Base-by-base conservation (phyloP, 2,888 invertebrate species). In the Baronia brevicornis region DNA sequence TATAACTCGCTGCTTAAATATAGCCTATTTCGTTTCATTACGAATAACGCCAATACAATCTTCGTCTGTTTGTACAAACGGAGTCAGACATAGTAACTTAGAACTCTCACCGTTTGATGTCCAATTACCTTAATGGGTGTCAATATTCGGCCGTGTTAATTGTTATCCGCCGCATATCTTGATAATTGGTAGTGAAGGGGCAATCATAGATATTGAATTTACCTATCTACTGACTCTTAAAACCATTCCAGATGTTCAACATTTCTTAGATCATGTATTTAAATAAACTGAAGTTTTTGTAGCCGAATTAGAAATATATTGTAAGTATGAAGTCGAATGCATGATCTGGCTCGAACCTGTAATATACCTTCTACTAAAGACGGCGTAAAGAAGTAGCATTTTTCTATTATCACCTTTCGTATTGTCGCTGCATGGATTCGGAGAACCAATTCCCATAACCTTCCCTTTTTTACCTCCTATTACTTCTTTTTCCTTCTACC, bases 131-230 rank as follows among this genome's bases (percentile, higher is more conserved):
- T 60, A 66, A 63, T 60, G 54, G 55, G 48, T 49, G 49, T 58
- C 51, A 50, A 49, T 59, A 54, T 41, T 45, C 44, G 44, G 49
- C 44, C 41, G 32, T 38, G 47, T 53, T 62, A 63, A 68, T 61
- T 66, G 57, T 59, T 52, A 55, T 51, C 51, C 46, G 36, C 40
- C 29, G 31, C 33, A 38, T 36, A 37, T 37, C 21, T 21, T 28
- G 36, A 32, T 36, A 47, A 40, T 19, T 38, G 44, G 38, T 48
- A 52, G 44, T 45, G 49, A 60, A 62, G 60, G 52, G 54, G 57
- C 64, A 67, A 65, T 70, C 62, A 60, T 47, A 51, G 50, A 49
- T 60, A 64, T 67, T 66, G 62, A 58, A 52, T 61, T 63, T 68
- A 63, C 69, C 65, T 67, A 62, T 57, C 48, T 69, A 56, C 69